These are phyloP conservation scores for Piezodorus guildinii DNA, from an alignment of 1,140 invertebrate species.

Conservation along the genomic window DNA sequence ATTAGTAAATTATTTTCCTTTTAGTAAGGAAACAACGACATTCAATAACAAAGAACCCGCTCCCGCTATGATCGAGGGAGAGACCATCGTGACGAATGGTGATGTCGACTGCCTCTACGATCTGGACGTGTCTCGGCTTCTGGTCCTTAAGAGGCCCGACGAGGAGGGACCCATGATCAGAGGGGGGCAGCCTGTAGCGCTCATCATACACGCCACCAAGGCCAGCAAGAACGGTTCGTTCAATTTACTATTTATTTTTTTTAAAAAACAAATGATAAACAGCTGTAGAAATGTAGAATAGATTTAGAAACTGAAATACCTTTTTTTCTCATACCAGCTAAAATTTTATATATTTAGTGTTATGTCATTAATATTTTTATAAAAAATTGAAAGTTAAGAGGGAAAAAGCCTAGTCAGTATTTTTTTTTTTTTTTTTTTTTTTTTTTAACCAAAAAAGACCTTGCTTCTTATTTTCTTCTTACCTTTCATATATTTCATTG, in stretches of 20 bases:
- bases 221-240: slow-evolving; percentile 68
- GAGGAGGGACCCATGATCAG: slow-evolving; percentile 80
- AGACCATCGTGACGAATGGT: slow-evolving; percentile 22
- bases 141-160: slow-evolving; percentile 61
- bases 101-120: slow-evolving; percentile 50
- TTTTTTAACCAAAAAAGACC: too few relatives aligned
- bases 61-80: background rate
- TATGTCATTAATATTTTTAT: too few relatives aligned
- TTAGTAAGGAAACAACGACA: background rate
- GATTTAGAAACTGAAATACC: too few relatives aligned
- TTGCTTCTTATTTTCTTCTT: too few relatives aligned
- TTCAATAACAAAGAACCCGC: slow-evolving; percentile 6
- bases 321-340: too few relatives aligned
- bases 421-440: too few relatives aligned
- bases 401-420: too few relatives aligned
- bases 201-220: slow-evolving; percentile 87
- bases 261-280: background rate
- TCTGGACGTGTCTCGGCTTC: slow-evolving; percentile 63
- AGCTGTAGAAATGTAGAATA: too few relatives aligned
- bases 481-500: too few relatives aligned
- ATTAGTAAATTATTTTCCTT: background rate
- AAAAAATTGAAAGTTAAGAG: too few relatives aligned
- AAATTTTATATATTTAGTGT: too few relatives aligned
- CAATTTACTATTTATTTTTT: slow-evolving; percentile 16
- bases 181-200: slow-evolving; percentile 79